Conservation (phyloP, 2,888 invertebrate species). For the Schizotus pectinicornis region DNA sequence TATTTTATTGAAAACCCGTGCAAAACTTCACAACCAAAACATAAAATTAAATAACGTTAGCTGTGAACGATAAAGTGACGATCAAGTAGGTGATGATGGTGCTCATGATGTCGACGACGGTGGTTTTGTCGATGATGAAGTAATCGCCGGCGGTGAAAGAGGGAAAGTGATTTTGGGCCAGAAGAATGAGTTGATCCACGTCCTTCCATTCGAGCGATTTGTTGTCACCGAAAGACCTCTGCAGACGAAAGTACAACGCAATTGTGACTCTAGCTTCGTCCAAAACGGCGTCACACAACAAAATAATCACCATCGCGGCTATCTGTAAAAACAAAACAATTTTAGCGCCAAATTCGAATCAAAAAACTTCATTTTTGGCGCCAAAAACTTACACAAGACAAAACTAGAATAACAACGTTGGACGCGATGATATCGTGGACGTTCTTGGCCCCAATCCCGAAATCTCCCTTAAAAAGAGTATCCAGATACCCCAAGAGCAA, state of each 20-base stretch:
- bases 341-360: neutral
- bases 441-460: neutral
- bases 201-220: neutral
- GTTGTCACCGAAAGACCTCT: neutral
- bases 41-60: neutral
- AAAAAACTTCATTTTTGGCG: neutral
- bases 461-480: neutral
- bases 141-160: constrained; percentile 1
- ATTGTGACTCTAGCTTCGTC: neutral
- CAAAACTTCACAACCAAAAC: too few relatives aligned
- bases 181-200: neutral
- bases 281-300: neutral
- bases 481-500: neutral
- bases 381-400: neutral
- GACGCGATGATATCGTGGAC: neutral
- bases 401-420: neutral
- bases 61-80: neutral
- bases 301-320: neutral
- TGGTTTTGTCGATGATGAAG: constrained; percentile 1
- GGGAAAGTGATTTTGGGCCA: neutral
- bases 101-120: neutral
- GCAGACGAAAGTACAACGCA: neutral
- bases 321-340: neutral
- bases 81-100: neutral
- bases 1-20: too few relatives aligned